Base-by-base conservation (phyloP, 2,113 vertebrate genomes). In the Tricholaema leucomelas region DNA sequence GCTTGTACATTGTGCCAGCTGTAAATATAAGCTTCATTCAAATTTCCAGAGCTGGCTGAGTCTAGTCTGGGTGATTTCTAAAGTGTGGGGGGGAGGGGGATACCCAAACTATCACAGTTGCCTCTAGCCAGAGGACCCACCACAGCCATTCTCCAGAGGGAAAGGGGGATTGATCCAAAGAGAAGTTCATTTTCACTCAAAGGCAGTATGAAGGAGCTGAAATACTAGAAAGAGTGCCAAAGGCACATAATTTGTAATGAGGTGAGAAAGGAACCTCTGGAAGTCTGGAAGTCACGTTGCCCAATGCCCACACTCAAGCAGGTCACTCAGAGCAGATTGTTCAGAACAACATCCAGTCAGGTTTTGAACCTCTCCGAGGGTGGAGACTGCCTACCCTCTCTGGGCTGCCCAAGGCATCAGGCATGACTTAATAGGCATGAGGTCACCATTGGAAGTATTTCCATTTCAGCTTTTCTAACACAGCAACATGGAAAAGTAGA, bases 161-260 rank as follows among this genome's bases (percentile, higher is more conserved):
- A 60, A 42, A 63, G 11, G 15, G 7, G 9, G 9, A 59, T 8
- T 1, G 0, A 28, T 20, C 25, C 25, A 13, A 0, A 36, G 25
- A 67, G 3, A 6, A n/a, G 63, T 54, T 58, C 1, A 6, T 55
- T 85, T 85, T 75, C 20, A 27, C 13, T 33, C 28, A 36, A 80
- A 74, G 27, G 9, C 25, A 70, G 9, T 6, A 48, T 16, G 19
- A 85, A 69, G 8, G 36, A 60, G 6, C 10, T 60, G 54, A 15
- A 70, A 50, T 61, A 50, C 76, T 0, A 52, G 8, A 33, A 70
- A 73, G 8, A 42, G 58, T 48, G 7, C 2, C 59, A 24, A 71
- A 63, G 78, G 7, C 1, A 67, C 18, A 9, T 27, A 1, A 31
- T 82, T 60, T 60, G 8, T 54, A 50, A 9, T 28, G 40, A 67